A percentile compares a stretch with the other conserved stretches of the same genome.
These are phyloP conservation scores for Neosalanx taihuensis DNA, from an alignment of 2,797 vertebrate species.

Conservation along the genomic window DNA sequence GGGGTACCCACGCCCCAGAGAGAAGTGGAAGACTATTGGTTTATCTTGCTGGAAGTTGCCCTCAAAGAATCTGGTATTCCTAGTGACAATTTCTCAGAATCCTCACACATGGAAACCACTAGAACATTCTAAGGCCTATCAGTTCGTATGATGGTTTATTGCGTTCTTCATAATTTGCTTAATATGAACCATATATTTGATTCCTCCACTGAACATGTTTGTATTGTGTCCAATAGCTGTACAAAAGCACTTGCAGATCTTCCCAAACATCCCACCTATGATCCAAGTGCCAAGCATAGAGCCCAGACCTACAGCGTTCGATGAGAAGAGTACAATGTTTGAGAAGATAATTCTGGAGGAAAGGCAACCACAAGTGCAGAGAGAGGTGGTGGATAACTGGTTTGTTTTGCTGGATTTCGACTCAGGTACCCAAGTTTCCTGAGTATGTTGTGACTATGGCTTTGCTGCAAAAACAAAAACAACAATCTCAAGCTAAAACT, in stretches of 20 bases:
- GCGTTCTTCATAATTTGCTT: not conserved
- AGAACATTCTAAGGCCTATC: not conserved
- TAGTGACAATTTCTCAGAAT: not conserved
- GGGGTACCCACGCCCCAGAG: constrained; percentile 25
- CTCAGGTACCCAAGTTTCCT: constrained; percentile 58
- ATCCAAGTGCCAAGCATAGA: constrained; percentile 27
- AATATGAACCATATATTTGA: not conserved
- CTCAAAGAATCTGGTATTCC: constrained; percentile 32
- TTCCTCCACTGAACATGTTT: too few species aligned
- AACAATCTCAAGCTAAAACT: constrained; percentile 38
- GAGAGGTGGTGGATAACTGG: constrained; percentile 66
- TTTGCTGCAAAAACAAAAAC: constrained; percentile 15
- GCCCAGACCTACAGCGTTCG: constrained; percentile 30
- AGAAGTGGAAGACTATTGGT: constrained; percentile 35
- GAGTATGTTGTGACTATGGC: not conserved
- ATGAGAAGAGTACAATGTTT: constrained; percentile 51
- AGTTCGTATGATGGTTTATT: too few species aligned
- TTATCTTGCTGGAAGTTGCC: constrained; percentile 15
- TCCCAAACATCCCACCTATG: constrained; percentile 19
- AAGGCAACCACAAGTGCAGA: constrained; percentile 41
- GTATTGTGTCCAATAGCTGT: constrained; percentile 46
- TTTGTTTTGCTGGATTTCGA: constrained; percentile 68
- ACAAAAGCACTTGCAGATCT: constrained; percentile 32
- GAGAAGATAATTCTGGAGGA: constrained; percentile 55
- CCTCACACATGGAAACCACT: not conserved